Evolutionary conservation across 2,113 vertebrate species (phyloP), one percentile per base, ranked within the genome.

Genomic region (Phalacrocorax pelagicus): DNA sequence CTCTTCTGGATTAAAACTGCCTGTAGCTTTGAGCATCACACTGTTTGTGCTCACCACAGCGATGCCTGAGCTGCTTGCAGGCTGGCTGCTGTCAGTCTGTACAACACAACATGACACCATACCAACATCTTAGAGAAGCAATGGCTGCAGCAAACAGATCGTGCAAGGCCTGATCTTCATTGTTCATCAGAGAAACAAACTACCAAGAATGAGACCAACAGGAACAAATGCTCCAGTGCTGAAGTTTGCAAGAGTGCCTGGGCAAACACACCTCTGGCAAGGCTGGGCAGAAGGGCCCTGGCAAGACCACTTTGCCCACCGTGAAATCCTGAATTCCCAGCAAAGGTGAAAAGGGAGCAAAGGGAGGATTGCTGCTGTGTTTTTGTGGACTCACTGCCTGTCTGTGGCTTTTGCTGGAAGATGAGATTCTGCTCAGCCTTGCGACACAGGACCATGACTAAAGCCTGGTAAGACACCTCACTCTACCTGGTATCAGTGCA

Each of bases 41-140:
- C 27, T 11, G 15, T 15, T 58, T 4, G 4, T 42, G 36, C 49
- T 74, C 27, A 6, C 27, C 0, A 1, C 0, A 5, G 47, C 1
- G 2, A 62, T 16, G 24, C 42, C 84, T 1, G 0, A 62, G 54
- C n/a, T 67, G 54, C n/a, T 59, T 18, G 15, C n/a, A 73, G 72
- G 52, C 42, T 55, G 23, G n/a, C 59, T 57, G 54, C 54, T 57
- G 15, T 55, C 47, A 12, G 62, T 3, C n/a, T 15, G 27, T 18
- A 11, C 36, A 15, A 58, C 23, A 55, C n/a, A 20, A 51, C 32
- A 55, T 23, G 11, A 27, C 49, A 49, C 23, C 24, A 66, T 59
- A 44, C 29, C 63, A 47, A 20, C 30, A 36, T 27, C 57, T 21
- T 4, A 2, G 38, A 86, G 63, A 66, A 46, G 63, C 30, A 32